Evolutionary conservation across 2,797 vertebrate genomes (phyloP), one percentile per base, ranked within the genome.

Genomic region (Tenualosa thibaudeaui): DNA sequence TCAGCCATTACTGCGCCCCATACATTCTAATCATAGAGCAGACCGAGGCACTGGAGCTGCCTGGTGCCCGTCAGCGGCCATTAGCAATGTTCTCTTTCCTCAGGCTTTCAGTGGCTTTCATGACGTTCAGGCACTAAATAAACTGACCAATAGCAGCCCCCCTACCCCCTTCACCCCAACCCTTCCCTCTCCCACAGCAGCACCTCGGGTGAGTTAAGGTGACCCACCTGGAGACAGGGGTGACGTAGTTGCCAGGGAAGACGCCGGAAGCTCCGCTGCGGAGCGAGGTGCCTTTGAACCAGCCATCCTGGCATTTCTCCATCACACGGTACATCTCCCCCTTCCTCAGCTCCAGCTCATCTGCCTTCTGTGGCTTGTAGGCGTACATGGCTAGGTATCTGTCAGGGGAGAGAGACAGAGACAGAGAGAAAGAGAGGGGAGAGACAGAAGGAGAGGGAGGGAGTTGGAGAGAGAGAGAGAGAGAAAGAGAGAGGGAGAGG

Each of bases 241-340:
- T 99, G 92, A 99, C 98, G 0, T 99, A 99, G 94, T 99, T 99
- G 84, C 98, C 98, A 0, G 98, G 98, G 90, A 99, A 99, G 89
- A 99, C 98, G 0, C 98, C 98, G 0, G 97, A 98, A 85, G 96
- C 95, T 0, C 97, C 98, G 0, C 96, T 97, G 90, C 97, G 95
- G 90, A 99, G 93, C 0, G 98, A 99, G 0, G 97, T 97, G 49
- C 98, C 98, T 93, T 99, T 99, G 94, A 99, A 99, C 98, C 98
- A 99, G 81, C 98, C 98, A 0, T 99, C 98, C 90, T 98, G 98
- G 90, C 98, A 99, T 93, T 99, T 99, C 93, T 99, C 98, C n/a
- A 94, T 98, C 90, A 99, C 98, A 0, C 97, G 96, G 91, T 99
- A 99, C 97, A 99, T 98, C 94, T 99, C 98, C 0, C 98, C 98